A percentile compares a stretch with the other conserved stretches of the same genome.
These are phyloP conservation scores for Aotus griseimembra DNA, from an alignment of 2,797 vertebrate genomes.

Conservation along the genomic window DNA sequence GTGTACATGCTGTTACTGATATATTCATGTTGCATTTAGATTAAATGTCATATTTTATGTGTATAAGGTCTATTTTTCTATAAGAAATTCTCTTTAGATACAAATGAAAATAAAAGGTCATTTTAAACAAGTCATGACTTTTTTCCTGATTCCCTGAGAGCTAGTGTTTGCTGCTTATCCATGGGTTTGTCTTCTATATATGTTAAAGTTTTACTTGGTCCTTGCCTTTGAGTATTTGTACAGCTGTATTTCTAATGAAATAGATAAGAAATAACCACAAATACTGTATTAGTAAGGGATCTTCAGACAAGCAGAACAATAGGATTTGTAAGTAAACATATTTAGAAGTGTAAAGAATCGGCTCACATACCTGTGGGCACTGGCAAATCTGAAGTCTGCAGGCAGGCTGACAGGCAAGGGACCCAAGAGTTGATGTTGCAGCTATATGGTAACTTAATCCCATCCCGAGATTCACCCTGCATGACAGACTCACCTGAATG, in stretches of 20 bases:
- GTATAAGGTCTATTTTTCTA: background rate
- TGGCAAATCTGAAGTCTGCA: background rate
- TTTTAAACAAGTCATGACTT: background rate
- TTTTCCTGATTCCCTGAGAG: background rate
- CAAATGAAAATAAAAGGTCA: background rate
- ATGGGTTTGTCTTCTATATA: background rate
- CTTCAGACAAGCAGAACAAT: background rate
- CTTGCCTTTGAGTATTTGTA: background rate
- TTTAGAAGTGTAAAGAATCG: background rate
- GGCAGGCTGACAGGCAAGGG: background rate
- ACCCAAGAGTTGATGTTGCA: rapidly evolving
- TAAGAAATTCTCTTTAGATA: background rate
- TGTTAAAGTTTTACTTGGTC: background rate
- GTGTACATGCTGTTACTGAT: background rate
- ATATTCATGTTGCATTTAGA: background rate
- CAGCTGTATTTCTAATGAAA: background rate
- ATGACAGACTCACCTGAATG: background rate
- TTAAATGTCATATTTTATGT: background rate
- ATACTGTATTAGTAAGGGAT: background rate
- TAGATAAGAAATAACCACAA: background rate
- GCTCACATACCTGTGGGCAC: background rate
- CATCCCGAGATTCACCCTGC: background rate
- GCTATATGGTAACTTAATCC: background rate
- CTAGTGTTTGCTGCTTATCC: background rate
- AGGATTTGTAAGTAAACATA: no score